A percentile compares a stretch with the other conserved stretches of the same genome.
Conservation (phyloP, 2,888 invertebrate species). For the Synergus umbraculus region DNA sequence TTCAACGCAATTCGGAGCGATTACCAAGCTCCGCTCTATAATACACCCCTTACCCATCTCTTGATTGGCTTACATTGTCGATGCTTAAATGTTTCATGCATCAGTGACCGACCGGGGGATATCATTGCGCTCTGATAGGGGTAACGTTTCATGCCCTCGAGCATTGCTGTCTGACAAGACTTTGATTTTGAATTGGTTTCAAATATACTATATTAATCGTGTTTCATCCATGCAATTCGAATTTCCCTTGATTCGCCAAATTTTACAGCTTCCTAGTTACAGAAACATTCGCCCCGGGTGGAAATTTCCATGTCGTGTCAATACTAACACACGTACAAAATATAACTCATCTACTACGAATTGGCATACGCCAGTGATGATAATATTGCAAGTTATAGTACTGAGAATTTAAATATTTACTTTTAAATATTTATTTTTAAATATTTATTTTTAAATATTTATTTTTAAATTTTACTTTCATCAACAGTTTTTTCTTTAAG, state of each 20-base stretch:
- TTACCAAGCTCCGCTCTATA: conserved; percentile 70
- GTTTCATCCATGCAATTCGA: conserved; percentile 51
- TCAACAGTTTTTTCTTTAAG: not conserved
- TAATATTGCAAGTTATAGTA: too few relatives aligned
- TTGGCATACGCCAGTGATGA: too few relatives aligned
- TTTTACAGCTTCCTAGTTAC: conserved; percentile 29
- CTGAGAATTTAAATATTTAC: not conserved
- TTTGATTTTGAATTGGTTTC: conserved; percentile 41
- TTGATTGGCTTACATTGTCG: conserved; percentile 78
- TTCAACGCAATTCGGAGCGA: conserved; percentile 75
- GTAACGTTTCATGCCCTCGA: conserved; percentile 72
- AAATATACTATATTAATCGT: conserved; percentile 35
- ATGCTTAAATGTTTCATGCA: conserved; percentile 76
- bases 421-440: not conserved
- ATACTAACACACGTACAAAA: not conserved
- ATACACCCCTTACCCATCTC: conserved; percentile 68
- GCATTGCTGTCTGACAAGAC: conserved; percentile 44
- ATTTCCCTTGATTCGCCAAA: conserved; percentile 47
- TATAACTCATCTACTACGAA: too few relatives aligned
- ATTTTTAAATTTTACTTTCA: not conserved
- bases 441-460: not conserved
- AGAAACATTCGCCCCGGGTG: not conserved
- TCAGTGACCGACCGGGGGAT: conserved; percentile 75
- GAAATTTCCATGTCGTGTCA: too few relatives aligned
- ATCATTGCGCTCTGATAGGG: conserved; percentile 74